These are phyloP conservation scores for Drosophila nigromelanica DNA, from an alignment of 1,140 invertebrate species.

Conservation along the genomic window DNA sequence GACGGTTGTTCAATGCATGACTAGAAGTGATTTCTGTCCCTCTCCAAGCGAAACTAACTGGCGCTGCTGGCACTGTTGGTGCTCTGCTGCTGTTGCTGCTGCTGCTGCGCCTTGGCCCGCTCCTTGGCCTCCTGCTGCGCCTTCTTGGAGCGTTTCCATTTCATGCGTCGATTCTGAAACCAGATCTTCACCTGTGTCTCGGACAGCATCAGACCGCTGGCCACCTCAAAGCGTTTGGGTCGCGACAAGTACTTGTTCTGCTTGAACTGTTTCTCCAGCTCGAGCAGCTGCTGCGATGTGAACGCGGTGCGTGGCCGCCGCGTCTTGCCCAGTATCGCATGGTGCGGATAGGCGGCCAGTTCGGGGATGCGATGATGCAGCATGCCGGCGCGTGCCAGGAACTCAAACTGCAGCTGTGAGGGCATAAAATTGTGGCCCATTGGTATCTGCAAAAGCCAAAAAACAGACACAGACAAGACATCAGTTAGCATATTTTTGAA, in stretches of 20 bases:
- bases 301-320: slow-evolving; percentile 98
- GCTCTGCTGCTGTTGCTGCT: slow-evolving; percentile 65
- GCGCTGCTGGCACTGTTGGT: slow-evolving; percentile 8
- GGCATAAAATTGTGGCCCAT: slow-evolving; percentile 85
- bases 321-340: slow-evolving; percentile 96
- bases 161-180: slow-evolving; percentile 98
- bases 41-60: slow-evolving; percentile 52
- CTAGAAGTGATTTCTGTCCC: slow-evolving; percentile 43
- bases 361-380: slow-evolving; percentile 92
- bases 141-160: slow-evolving; percentile 97
- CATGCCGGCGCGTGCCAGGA: slow-evolving; percentile 93
- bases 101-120: slow-evolving; percentile 75
- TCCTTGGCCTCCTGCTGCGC: slow-evolving; percentile 90
- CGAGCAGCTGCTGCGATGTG: slow-evolving; percentile 98
- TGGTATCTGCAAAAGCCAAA: slow-evolving; percentile 53
- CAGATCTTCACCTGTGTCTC: slow-evolving; percentile 99
- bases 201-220: slow-evolving; percentile 97
- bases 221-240: slow-evolving; percentile 99
- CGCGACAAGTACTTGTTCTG: slow-evolving; percentile 99
- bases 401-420: slow-evolving; percentile 93
- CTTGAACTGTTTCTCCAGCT: slow-evolving; percentile 98
- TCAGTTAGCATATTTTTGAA: no score
- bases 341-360: slow-evolving; percentile 86
- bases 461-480: not conserved
- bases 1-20: slow-evolving; percentile 66